phyloP scores from a whole-genome alignment of 2,888 invertebrate species.

The Scaptomyza caliginosa region DNA sequence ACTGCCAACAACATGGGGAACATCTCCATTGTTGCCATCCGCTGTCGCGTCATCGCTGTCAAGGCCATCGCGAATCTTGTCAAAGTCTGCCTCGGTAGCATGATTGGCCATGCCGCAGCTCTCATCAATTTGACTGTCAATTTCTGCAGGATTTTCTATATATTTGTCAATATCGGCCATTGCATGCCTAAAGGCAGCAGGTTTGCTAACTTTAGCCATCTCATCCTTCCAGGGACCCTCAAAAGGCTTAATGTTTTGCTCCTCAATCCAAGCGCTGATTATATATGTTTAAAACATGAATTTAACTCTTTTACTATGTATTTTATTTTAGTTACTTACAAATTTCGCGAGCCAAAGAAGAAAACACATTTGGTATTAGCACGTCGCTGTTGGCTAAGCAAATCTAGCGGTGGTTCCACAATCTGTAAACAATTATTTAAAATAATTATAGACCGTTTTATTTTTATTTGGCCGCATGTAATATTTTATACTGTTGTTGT shows the following conservation, averaged over 20 bases:
- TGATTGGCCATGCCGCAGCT: slow-evolving; percentile 75
- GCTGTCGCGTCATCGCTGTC: slow-evolving; percentile 67
- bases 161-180: slow-evolving; percentile 92
- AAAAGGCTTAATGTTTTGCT: slow-evolving; percentile 92
- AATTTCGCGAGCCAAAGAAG: slow-evolving; percentile 97
- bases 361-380: slow-evolving; percentile 93
- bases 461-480: not conserved
- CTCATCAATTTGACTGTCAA: slow-evolving; percentile 80
- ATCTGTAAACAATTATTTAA: slow-evolving; percentile 86
- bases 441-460: slow-evolving; percentile 1
- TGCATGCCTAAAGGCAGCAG: slow-evolving; percentile 91
- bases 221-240: slow-evolving; percentile 90
- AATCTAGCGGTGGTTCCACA: slow-evolving; percentile 90
- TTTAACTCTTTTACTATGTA: not conserved
- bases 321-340: slow-evolving; percentile 87
- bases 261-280: slow-evolving; percentile 94
- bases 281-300: not conserved
- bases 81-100: slow-evolving; percentile 88
- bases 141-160: slow-evolving; percentile 87
- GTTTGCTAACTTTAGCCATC: slow-evolving; percentile 90
- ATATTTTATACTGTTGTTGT: not conserved
- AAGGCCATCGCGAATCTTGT: slow-evolving; percentile 87
- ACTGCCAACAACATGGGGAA: slow-evolving; percentile 69
- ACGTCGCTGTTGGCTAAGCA: slow-evolving; percentile 90
- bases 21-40: slow-evolving; percentile 66